Conservation (phyloP, 2,113 vertebrate genomes). For the Connochaetes taurinus region DNA sequence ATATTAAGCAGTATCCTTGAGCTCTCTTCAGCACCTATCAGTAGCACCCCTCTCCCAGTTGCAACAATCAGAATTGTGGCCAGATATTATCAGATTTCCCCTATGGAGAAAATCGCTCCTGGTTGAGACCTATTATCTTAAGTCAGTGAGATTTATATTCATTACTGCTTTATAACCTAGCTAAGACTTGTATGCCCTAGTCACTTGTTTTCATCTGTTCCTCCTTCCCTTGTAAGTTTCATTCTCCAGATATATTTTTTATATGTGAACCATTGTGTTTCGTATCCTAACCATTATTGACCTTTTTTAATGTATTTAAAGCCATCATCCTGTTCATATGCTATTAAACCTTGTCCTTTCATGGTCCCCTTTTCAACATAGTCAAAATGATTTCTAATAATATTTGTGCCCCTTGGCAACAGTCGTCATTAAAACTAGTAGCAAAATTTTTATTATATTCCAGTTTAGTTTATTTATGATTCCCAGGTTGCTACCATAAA, state of each 20-base stretch:
- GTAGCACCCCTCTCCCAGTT: neutral
- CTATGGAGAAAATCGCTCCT: neutral
- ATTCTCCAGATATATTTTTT: neutral
- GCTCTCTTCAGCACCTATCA: neutral
- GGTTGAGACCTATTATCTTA: neutral
- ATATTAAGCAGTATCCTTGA: neutral
- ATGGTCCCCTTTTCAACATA: neutral
- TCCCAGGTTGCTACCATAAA: neutral
- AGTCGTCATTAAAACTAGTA: slow-evolving; percentile 39
- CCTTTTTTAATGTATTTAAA: neutral
- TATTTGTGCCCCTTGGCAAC: neutral
- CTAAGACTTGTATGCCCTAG: neutral
- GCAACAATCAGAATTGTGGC: neutral
- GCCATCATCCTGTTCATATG: slow-evolving; percentile 3
- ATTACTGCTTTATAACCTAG: neutral
- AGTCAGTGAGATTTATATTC: neutral
- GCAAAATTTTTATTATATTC: neutral
- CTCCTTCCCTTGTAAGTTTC: neutral
- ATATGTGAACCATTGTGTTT: slow-evolving; percentile 5
- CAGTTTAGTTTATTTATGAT: slow-evolving; percentile 24
- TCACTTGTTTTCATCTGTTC: neutral
- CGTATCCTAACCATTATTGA: neutral
- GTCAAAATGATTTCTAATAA: slow-evolving; percentile 18
- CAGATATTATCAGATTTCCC: neutral
- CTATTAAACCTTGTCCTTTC: neutral